Evolutionary conservation across 2,113 vertebrate genomes (phyloP).

Genomic region (Semnornis frantzii): DNA sequence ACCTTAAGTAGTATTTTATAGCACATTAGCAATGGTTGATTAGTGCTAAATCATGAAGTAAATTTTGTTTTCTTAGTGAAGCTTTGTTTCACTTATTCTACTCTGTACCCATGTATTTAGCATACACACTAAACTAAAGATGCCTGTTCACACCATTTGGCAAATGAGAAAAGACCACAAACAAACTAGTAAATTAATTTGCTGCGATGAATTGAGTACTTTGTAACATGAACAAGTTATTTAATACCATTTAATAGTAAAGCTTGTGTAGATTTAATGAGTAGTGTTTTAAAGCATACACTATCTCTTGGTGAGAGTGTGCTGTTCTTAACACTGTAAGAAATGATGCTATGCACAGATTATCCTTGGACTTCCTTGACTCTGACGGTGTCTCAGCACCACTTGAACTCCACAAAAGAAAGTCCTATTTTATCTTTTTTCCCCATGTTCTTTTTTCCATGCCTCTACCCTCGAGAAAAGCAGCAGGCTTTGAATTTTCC

Average conservation of each 20-base stretch:
- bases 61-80: conserved; percentile 59
- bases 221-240: neutral
- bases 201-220: neutral
- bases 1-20: conserved; percentile 69
- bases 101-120: neutral
- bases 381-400: neutral
- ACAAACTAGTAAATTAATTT: neutral
- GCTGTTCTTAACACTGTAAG: neutral
- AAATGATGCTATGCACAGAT: neutral
- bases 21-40: conserved; percentile 64
- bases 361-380: neutral
- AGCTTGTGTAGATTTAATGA: neutral
- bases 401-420: neutral
- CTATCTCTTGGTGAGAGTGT: neutral
- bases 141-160: neutral
- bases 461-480: neutral
- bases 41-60: conserved; percentile 67
- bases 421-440: neutral
- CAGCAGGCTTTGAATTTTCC: neutral
- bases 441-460: neutral
- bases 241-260: neutral
- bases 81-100: neutral
- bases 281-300: neutral
- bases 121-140: neutral
- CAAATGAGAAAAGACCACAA: neutral